These are phyloP conservation scores for Scomber japonicus DNA, from an alignment of 2,113 vertebrate genomes.

Conservation along the genomic window DNA sequence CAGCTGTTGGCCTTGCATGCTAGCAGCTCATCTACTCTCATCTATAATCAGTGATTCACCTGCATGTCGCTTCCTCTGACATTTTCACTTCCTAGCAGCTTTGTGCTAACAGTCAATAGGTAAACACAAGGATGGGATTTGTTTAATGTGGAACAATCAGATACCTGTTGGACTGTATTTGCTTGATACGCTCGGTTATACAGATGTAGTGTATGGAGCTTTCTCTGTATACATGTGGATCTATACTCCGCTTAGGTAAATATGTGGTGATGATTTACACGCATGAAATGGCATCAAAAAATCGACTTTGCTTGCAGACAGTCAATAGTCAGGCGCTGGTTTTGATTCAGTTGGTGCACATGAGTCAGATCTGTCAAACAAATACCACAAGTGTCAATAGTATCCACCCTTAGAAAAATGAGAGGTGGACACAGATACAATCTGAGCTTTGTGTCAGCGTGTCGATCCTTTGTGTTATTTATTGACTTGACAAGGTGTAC, in stretches of 20 bases:
- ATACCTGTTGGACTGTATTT: constrained; percentile 24
- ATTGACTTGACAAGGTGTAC: constrained; percentile 58
- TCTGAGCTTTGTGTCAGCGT: constrained; percentile 57
- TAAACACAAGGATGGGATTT: constrained; percentile 59
- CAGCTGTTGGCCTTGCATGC: constrained; percentile 80
- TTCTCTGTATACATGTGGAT: constrained; percentile 27
- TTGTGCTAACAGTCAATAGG: constrained; percentile 64
- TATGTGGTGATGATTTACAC: constrained; percentile 2
- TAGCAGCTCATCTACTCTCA: constrained; percentile 70
- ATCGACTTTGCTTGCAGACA: constrained; percentile 41
- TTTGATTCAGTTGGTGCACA: constrained; percentile 22
- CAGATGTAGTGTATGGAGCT: constrained; percentile 14
- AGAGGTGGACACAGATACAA: constrained; percentile 37
- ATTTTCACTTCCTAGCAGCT: constrained; percentile 61
- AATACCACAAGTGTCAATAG: constrained; percentile 55
- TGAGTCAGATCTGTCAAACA: constrained; percentile 57
- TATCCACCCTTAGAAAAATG: constrained; percentile 39
- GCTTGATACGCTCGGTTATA: neutral
- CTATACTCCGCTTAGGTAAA: constrained; percentile 35
- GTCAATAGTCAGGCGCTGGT: constrained; percentile 52
- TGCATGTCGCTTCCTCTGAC: constrained; percentile 71
- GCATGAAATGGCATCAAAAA: constrained; percentile 8
- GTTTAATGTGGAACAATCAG: constrained; percentile 56
- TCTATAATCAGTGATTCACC: constrained; percentile 83
- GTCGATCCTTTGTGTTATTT: constrained; percentile 52